These are phyloP conservation scores for Mythimna pallens DNA, from an alignment of 2,888 invertebrate species.

Conservation along the genomic window DNA sequence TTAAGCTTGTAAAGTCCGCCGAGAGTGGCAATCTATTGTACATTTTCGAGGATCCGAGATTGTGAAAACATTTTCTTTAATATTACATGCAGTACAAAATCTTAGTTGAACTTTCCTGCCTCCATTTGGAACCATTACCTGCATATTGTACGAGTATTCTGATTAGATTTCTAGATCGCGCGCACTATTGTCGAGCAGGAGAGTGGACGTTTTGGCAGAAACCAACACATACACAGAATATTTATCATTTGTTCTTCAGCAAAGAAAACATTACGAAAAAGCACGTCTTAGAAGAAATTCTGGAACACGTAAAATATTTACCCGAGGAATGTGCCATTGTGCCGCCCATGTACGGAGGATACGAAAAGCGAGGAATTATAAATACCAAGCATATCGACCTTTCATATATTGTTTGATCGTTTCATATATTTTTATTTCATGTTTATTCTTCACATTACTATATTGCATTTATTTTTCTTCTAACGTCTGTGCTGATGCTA, in stretches of 20 bases:
- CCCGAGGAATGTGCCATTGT: constrained; percentile 59
- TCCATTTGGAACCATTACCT: constrained; percentile 42
- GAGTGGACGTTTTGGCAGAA: constrained; percentile 6
- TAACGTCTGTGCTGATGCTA: neutral
- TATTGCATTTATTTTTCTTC: neutral
- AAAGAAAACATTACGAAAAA: constrained; percentile 49
- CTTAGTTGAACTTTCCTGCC: constrained; percentile 38
- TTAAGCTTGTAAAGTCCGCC: constrained; percentile 36
- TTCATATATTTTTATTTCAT: constrained; percentile 13
- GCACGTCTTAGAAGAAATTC: constrained; percentile 58
- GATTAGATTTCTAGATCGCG: constrained; percentile 41
- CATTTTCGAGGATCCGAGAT: constrained; percentile 46
- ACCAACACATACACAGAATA: constrained; percentile 31
- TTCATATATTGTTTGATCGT: constrained; percentile 33
- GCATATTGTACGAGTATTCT: constrained; percentile 46
- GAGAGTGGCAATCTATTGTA: constrained; percentile 51
- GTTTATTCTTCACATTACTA: neutral
- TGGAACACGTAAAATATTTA: constrained; percentile 63
- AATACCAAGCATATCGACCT: constrained; percentile 51
- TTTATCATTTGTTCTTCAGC: constrained; percentile 44
- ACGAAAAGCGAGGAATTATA: constrained; percentile 46
- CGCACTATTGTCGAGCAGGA: constrained; percentile 1
- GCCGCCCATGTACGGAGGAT: constrained; percentile 42
- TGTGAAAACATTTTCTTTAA: constrained; percentile 47
- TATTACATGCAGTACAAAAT: constrained; percentile 53